Base-by-base conservation (phyloP, 2,888 invertebrate genomes). In the Drosophila bunnanda region DNA sequence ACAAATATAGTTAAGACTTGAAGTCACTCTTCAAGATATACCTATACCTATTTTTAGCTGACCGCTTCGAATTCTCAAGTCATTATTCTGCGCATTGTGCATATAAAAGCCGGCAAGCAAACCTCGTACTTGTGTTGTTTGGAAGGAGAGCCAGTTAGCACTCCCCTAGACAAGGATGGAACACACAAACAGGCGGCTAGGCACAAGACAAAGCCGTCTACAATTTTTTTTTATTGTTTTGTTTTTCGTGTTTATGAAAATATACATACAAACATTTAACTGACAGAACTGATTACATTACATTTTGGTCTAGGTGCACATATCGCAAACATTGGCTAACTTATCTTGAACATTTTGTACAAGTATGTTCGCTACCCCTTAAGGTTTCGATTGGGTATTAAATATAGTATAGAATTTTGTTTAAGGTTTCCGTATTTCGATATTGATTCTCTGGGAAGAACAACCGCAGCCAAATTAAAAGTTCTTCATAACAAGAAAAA, bases 131-230 rank as follows among this genome's bases (percentile, higher is more conserved):
- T 70, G 97, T 97, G 97, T 97, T 95, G 96, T 97, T 97, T 97
- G 96, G 97, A 97, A 98, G 98, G 98, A 98, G 98, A 98, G 98
- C 96, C 94, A 95, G 96, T 96, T 96, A 96, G 96, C 96, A 96
- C 96, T 96, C 96, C 96, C 96, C 97, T 98, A 95, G 97, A 97
- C 97, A 97, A 98, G 97, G 97, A 96, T 96, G 97, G 96, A 96
- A 93, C 93, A 94, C 94, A 94, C 92, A 94, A 93, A 94, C 86
- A 77, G 77, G 74, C 90, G 88, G 80, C 85, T 78, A 81, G 92
- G 92, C 92, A 92, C 91, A 91, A 84, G 91, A 92, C 88, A 83
- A 90, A 74, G 88, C 82, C 91, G 90, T 79, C 78, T 90, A 88
- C 66, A 70, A 78, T 90, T 91, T 91, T 91, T 71, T 72, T 52